A percentile compares a stretch with the other conserved stretches of the same genome.
Evolutionary conservation across 1,140 invertebrate genomes (phyloP).

Genomic region (Anoplophora glabripennis): DNA sequence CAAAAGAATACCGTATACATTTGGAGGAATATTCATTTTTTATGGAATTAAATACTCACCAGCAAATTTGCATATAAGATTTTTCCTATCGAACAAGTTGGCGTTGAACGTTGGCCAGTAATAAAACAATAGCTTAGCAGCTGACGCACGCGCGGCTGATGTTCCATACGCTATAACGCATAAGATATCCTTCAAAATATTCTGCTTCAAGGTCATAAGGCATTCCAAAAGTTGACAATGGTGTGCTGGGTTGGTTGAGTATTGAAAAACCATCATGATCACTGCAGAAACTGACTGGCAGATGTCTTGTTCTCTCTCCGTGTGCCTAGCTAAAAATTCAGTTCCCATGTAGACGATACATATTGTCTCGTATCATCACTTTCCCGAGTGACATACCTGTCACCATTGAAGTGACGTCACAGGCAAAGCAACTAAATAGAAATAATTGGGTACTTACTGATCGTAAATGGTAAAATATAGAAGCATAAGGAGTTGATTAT

Average conservation of each 20-base stretch:
- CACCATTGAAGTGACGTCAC: too few relatives aligned
- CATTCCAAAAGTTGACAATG: constrained; percentile 94
- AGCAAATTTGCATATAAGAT: constrained; percentile 84
- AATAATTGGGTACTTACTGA: constrained; percentile 65
- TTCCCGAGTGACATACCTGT: too few relatives aligned
- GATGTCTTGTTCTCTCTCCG: constrained; percentile 78
- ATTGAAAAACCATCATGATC: constrained; percentile 97
- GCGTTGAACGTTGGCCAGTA: constrained; percentile 99
- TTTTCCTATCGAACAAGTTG: constrained; percentile 85
- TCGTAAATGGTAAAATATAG: constrained; percentile 94
- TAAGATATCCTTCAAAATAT: constrained; percentile 88
- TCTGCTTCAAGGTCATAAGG: constrained; percentile 87
- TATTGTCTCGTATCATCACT: too few relatives aligned
- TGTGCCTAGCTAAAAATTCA: constrained; percentile 59
- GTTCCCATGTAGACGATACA: neutral
- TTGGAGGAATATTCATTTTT: neutral
- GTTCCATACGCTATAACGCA: constrained; percentile 97
- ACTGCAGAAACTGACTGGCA: constrained; percentile 90
- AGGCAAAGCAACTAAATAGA: too few relatives aligned
- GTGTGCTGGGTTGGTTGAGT: constrained; percentile 86
- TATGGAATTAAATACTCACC: constrained; percentile 57
- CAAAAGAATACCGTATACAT: constrained; percentile 15
- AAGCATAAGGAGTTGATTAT: constrained; percentile 94
- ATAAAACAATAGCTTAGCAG: constrained; percentile 95
- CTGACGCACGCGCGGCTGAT: constrained; percentile 82